These are phyloP conservation scores for Cavia porcellus DNA, from an alignment of 2,113 vertebrate genomes.

Conservation along the genomic window DNA sequence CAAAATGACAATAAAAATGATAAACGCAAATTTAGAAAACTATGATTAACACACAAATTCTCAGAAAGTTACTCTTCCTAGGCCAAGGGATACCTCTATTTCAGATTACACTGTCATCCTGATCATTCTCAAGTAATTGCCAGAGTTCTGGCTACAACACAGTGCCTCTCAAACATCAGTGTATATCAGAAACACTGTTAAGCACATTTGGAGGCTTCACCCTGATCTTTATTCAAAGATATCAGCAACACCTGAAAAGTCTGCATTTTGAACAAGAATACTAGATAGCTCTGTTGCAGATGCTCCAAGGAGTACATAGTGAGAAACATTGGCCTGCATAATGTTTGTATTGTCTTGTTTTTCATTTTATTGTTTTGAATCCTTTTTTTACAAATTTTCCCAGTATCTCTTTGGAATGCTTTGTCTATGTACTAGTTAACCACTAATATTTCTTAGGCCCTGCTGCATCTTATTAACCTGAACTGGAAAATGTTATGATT, in stretches of 20 bases:
- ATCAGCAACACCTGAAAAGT: neutral
- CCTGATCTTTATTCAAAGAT: constrained; percentile 5
- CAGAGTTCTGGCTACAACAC: constrained; percentile 9
- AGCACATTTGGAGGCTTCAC: neutral
- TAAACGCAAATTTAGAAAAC: constrained; percentile 53
- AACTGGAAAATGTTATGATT: constrained; percentile 14
- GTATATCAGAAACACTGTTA: constrained; percentile 13
- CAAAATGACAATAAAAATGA: constrained; percentile 36
- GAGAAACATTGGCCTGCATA: constrained; percentile 19
- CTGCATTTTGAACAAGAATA: constrained; percentile 47
- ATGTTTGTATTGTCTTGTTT: constrained; percentile 25
- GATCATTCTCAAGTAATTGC: constrained; percentile 10
- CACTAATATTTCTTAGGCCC: constrained; percentile 3
- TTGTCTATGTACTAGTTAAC: constrained; percentile 10
- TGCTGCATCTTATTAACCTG: constrained; percentile 21
- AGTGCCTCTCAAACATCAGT: constrained; percentile 23
- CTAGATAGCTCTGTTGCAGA: neutral
- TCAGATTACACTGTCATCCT: constrained; percentile 48
- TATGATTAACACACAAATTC: constrained; percentile 25
- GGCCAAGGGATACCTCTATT: constrained; percentile 43
- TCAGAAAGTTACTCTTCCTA: constrained; percentile 55
- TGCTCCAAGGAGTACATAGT: constrained; percentile 9
- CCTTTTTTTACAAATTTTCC: constrained; percentile 48
- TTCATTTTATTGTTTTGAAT: constrained; percentile 37
- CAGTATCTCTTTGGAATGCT: constrained; percentile 18